These are phyloP conservation scores for Syngnathus acus DNA, from an alignment of 2,797 vertebrate genomes.

Conservation along the genomic window DNA sequence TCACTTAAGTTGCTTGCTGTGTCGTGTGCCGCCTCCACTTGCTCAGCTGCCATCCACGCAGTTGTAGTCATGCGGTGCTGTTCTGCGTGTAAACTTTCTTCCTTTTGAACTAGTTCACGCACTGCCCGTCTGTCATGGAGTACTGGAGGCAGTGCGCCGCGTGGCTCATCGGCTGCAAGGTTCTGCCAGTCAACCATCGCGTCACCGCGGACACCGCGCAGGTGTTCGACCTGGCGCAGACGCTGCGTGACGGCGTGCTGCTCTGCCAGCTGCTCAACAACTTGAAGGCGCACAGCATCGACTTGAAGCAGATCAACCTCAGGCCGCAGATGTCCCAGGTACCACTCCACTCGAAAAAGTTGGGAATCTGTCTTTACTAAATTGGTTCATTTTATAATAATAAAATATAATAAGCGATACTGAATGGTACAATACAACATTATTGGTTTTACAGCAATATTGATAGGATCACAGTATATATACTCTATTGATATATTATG, in stretches of 20 bases:
- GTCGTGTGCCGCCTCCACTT: constrained; percentile 22
- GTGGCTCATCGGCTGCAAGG: constrained; percentile 87
- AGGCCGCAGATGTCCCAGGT: constrained; percentile 93
- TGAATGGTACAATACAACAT: too few relatives aligned
- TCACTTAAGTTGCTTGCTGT: not conserved
- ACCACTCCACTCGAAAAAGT: constrained; percentile 6
- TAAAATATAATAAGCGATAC: too few relatives aligned
- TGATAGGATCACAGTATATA: too few relatives aligned
- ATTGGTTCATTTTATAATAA: too few relatives aligned
- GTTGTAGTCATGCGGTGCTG: constrained; percentile 17
- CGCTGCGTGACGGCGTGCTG: constrained; percentile 86
- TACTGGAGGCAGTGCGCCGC: constrained; percentile 86
- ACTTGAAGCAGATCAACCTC: constrained; percentile 87
- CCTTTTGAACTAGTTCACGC: not conserved
- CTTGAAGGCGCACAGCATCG: constrained; percentile 74
- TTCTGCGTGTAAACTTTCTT: not conserved
- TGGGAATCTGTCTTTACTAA: not conserved
- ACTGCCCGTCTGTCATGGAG: constrained; percentile 67
- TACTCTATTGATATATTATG: too few relatives aligned
- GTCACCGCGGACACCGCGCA: constrained; percentile 83
- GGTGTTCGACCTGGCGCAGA: constrained; percentile 91
- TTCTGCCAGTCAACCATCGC: constrained; percentile 82
- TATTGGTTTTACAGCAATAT: too few relatives aligned
- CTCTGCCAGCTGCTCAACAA: constrained; percentile 90
- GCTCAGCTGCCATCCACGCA: constrained; percentile 15